Base-by-base conservation (phyloP, 2,797 vertebrate species). In the Tenualosa thibaudeaui region DNA sequence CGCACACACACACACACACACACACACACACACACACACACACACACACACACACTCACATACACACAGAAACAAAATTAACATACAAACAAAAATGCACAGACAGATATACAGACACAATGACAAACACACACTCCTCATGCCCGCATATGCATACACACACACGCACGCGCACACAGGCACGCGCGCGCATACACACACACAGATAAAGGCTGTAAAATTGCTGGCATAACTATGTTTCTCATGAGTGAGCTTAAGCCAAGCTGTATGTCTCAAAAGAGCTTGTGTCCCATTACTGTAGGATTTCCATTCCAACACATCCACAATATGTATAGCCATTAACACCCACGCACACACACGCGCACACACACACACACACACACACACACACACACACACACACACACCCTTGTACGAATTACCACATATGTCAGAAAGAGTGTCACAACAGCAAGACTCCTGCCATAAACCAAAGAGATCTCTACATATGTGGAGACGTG, bases 181-280 rank as follows among this genome's bases (percentile, higher is more conserved):
- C 7, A 31, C 65, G 37, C 65, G 37, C 65, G 40, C 68, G 19
- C 15, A 40, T 9, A 40, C 31, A 40, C 68, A 71, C 31, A 71
- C 31, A 71, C 9, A 24, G 26, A 71, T 12, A 37, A 1, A 5
- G 5, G 51, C 6, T 49, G 26, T 60, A 10, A 81, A 43, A 56
- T 22, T 58, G 37, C 62, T 62, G 60, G 22, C 56, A 46, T 84
- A 86, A 85, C 84, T 82, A 83, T 65, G 50, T 84, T 81, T 71
- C n/a, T 82, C 68, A 31, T 71, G 68, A 71, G 17, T 31, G 13
- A 19, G 68, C 68, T 71, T 71, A 71, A 26, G 13, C 15, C 17
- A 71, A 71, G 68, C 68, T 71, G 31, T 40, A 71, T 31, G 68
- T 71, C 68, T 71, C 31, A 13, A 40, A 40, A 40, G 68, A 71